Conservation (phyloP, 2,888 invertebrate genomes). For the Cataglyphis albicans region DNA sequence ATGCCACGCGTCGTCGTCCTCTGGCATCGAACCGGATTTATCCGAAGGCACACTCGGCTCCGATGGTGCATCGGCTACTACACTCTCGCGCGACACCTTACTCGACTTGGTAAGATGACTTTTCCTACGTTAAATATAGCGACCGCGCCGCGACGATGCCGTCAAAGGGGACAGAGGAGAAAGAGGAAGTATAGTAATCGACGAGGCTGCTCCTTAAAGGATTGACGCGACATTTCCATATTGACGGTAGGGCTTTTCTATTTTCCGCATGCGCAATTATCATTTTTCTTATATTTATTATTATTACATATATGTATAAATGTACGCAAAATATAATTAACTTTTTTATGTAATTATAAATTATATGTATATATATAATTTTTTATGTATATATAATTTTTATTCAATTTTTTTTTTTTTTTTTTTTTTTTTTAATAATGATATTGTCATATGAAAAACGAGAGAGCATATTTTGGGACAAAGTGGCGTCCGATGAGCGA, state of each 20-base stretch:
- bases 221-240: constrained; percentile 15
- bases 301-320: no score
- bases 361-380: not conserved
- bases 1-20: constrained; percentile 75
- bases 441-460: not conserved
- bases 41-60: constrained; percentile 70
- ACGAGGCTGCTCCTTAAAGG: constrained; percentile 31
- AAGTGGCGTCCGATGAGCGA: not conserved
- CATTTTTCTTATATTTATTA: not conserved
- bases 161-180: constrained; percentile 34
- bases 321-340: not conserved
- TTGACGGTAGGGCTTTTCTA: not conserved
- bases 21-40: constrained; percentile 80
- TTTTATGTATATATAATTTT: not conserved
- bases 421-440: not conserved
- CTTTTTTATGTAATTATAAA: not conserved
- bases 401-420: not conserved
- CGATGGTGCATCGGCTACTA: constrained; percentile 71
- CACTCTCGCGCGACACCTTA: constrained; percentile 80
- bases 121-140: constrained; percentile 80
- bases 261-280: not conserved
- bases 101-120: constrained; percentile 83
- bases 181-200: constrained; percentile 45
- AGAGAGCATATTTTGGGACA: not conserved
- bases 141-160: constrained; percentile 62